Percentiles rank a stretch among this genome's conserved stretches.
Evolutionary conservation across 2,888 invertebrate genomes (phyloP).

Genomic region (Chrysolina haemoptera): DNA sequence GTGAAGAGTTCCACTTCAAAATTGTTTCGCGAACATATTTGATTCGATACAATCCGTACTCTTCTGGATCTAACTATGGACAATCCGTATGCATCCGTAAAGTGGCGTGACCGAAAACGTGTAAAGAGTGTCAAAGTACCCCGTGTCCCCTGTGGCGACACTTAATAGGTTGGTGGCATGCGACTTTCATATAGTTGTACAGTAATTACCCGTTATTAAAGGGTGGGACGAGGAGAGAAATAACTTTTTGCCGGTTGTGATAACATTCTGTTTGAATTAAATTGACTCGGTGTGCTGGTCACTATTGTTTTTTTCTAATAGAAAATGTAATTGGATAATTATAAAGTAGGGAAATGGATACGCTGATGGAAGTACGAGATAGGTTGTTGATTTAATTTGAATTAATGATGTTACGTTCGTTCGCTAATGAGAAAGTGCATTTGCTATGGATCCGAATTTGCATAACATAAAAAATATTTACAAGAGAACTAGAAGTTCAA

Average conservation of each 20-base stretch:
- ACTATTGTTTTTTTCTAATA: conserved; percentile 5
- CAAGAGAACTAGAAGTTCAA: no score
- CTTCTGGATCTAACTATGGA: not conserved
- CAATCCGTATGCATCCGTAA: conserved; percentile 3
- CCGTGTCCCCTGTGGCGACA: conserved; percentile 50
- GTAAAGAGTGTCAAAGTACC: conserved; percentile 54
- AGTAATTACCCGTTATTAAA: conserved; percentile 49
- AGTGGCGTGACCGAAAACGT: conserved; percentile 40
- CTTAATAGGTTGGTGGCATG: conserved; percentile 52
- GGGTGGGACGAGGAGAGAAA: conserved; percentile 49
- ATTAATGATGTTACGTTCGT: no score
- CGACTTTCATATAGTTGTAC: conserved; percentile 48
- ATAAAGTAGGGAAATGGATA: not conserved
- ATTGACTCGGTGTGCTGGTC: not conserved
- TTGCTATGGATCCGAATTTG: no score
- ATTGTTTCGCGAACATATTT: no score
- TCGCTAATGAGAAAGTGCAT: no score
- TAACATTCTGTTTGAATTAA: conserved; percentile 32
- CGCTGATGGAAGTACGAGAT: not conserved
- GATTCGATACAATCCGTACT: not conserved
- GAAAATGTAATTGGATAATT: conserved; percentile 10
- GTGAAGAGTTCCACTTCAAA: no score
- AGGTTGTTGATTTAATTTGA: not conserved
- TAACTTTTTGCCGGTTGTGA: conserved; percentile 33
- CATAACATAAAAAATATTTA: no score